A percentile compares a stretch with the other conserved stretches of the same genome.
Evolutionary conservation across 2,888 invertebrate species (phyloP).

Genomic region (Himalopsyche tibetana): DNA sequence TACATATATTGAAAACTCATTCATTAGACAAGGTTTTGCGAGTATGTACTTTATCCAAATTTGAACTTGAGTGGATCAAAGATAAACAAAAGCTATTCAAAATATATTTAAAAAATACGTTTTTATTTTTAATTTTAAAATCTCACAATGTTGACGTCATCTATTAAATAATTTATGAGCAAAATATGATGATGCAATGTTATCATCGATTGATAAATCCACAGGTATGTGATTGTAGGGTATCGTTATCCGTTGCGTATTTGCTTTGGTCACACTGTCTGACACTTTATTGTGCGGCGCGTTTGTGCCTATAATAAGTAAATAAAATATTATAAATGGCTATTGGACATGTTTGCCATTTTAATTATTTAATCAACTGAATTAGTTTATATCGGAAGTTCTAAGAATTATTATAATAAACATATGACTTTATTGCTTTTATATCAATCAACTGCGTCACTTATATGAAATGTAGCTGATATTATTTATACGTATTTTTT

Average conservation of each 20-base stretch:
- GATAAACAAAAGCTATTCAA: no score
- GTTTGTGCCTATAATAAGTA: neutral
- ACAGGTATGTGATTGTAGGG: slow-evolving; percentile 1
- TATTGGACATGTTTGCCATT: slow-evolving; percentile 6
- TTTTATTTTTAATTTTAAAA: no score
- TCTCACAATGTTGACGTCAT: no score
- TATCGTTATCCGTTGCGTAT: neutral
- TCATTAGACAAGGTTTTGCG: no score
- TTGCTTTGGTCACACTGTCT: slow-evolving; percentile 22
- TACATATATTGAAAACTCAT: no score
- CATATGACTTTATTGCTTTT: neutral
- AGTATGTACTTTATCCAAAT: no score
- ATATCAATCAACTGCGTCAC: neutral
- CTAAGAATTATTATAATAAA: neutral
- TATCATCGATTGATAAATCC: neutral
- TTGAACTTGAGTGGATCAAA: no score
- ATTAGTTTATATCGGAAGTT: neutral
- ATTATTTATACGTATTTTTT: no score
- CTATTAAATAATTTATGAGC: no score
- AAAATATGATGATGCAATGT: neutral
- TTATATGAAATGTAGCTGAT: neutral
- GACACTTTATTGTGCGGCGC: slow-evolving; percentile 1
- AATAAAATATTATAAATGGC: neutral
- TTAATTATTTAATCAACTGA: neutral
- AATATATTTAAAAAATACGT: no score